Percentiles rank a stretch among this genome's conserved stretches.
Conservation (phyloP, 2,888 invertebrate genomes). For the Arge pagana region DNA sequence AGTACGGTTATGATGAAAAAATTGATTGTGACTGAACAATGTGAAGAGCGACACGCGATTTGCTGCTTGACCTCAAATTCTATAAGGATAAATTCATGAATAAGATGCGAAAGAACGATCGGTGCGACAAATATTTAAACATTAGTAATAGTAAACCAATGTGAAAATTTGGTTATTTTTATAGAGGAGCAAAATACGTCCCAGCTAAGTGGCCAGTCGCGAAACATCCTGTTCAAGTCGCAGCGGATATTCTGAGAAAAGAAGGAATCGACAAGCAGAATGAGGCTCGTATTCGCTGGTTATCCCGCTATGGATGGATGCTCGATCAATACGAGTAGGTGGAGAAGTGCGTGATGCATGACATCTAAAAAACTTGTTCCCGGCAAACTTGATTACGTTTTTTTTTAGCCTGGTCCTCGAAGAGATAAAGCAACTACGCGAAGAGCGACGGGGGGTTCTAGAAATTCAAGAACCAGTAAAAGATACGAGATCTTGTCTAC, state of each 20-base stretch:
- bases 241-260: conserved; percentile 35
- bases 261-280: conserved; percentile 30
- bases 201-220: conserved; percentile 31
- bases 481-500: conserved; percentile 37
- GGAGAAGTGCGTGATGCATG: too few species aligned
- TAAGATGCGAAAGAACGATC: too few species aligned
- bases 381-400: neutral
- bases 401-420: conserved; percentile 34
- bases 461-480: conserved; percentile 1
- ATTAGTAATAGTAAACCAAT: too few species aligned
- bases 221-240: too few species aligned
- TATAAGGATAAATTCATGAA: too few species aligned
- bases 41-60: too few species aligned
- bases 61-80: too few species aligned
- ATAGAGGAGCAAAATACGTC: conserved; percentile 41
- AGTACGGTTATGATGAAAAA: too few species aligned
- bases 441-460: conserved; percentile 27
- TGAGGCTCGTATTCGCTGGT: conserved; percentile 40
- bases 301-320: conserved; percentile 41
- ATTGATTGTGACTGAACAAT: too few species aligned
- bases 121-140: too few species aligned
- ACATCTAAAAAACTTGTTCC: neutral
- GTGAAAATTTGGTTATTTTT: too few species aligned
- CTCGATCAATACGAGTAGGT: conserved; percentile 44
- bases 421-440: conserved; percentile 34